Conservation (phyloP, 2,797 vertebrate genomes). For the Chelonia mydas region DNA sequence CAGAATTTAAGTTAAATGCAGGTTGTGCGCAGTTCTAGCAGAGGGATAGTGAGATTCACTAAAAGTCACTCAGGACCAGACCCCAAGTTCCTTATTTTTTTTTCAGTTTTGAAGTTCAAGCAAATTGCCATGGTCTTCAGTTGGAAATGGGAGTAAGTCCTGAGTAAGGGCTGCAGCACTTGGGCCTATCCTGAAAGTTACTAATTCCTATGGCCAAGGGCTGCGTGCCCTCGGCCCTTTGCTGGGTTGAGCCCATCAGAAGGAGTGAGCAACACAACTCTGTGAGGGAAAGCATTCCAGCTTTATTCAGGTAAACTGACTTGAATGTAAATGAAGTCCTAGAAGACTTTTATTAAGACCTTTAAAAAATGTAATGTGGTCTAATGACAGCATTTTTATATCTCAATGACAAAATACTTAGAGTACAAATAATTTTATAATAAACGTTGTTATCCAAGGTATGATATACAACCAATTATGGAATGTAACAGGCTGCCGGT, state of each 20-base stretch:
- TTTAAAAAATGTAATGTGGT: neutral
- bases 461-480: neutral
- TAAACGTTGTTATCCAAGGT: neutral
- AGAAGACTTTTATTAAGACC: neutral
- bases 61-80: neutral
- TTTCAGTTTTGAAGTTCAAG: neutral
- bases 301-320: neutral
- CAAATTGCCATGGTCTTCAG: neutral
- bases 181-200: neutral
- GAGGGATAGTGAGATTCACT: neutral
- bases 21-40: neutral
- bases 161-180: neutral
- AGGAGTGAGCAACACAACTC: accelerated
- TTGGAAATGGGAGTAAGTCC: neutral
- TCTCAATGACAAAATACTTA: neutral
- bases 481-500: neutral
- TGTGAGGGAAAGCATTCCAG: neutral
- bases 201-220: neutral
- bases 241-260: neutral
- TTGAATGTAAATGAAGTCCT: neutral
- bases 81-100: constrained; percentile 3
- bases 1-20: neutral
- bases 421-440: neutral
- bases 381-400: constrained; percentile 1
- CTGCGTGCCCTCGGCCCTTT: neutral